Percentiles rank a stretch among this genome's conserved stretches.
Evolutionary conservation across 2,888 invertebrate species (phyloP).

Genomic region (Sinopyrophorus schimmeli): DNA sequence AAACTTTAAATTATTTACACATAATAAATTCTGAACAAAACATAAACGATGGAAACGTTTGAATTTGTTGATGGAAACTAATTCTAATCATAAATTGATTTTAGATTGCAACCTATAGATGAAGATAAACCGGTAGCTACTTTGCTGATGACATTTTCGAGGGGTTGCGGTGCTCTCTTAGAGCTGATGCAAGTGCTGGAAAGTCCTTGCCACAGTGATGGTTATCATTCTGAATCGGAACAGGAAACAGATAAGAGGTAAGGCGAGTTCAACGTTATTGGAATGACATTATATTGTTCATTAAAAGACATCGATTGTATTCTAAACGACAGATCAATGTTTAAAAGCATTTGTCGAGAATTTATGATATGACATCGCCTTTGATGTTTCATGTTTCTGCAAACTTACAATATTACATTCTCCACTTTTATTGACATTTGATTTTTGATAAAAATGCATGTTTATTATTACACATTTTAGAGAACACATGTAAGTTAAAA

Average conservation of each 20-base stretch:
- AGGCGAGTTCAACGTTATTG: slow-evolving; percentile 16
- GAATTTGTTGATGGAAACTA: background rate
- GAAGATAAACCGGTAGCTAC: slow-evolving; percentile 69
- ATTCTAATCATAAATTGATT: slow-evolving; percentile 25
- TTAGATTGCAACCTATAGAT: slow-evolving; percentile 48
- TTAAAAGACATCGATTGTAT: slow-evolving; percentile 6
- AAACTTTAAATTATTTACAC: background rate
- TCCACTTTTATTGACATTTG: no score
- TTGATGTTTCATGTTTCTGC: no score
- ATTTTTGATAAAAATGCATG: no score
- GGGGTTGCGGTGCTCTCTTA: slow-evolving; percentile 75
- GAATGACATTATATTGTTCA: slow-evolving; percentile 8
- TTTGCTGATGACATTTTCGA: slow-evolving; percentile 72
- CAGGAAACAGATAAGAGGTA: slow-evolving; percentile 50
- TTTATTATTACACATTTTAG: no score
- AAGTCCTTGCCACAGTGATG: slow-evolving; percentile 70
- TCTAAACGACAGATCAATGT: slow-evolving; percentile 3
- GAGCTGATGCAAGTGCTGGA: slow-evolving; percentile 68
- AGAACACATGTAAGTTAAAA: no score
- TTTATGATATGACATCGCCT: slow-evolving; percentile 4
- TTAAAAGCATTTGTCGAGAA: slow-evolving; percentile 9
- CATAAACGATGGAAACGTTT: background rate
- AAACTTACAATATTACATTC: no score
- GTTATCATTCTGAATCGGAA: slow-evolving; percentile 84
- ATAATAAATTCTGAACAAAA: background rate